These are phyloP conservation scores for Danio choprae DNA, from an alignment of 2,797 vertebrate genomes.

Conservation along the genomic window DNA sequence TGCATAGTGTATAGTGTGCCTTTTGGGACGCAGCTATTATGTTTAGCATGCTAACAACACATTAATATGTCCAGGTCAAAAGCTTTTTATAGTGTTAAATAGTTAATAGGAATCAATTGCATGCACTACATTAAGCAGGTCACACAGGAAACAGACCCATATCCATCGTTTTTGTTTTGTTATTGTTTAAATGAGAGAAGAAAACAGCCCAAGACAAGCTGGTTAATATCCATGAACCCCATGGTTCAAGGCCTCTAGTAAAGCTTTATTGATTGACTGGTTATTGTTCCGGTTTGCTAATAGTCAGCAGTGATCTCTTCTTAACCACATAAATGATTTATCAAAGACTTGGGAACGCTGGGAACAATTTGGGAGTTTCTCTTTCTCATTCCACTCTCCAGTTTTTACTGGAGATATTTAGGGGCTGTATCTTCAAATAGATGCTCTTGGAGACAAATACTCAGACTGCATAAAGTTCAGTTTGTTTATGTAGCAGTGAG, in stretches of 20 bases:
- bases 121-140: neutral
- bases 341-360: constrained; percentile 36
- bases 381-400: constrained; percentile 27
- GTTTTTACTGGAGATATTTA: constrained; percentile 31
- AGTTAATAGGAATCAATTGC: constrained; percentile 9
- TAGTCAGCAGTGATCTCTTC: constrained; percentile 58
- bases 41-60: neutral
- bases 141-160: neutral
- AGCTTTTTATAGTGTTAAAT: constrained; percentile 26
- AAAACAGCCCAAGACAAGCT: neutral
- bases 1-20: too few relatives aligned
- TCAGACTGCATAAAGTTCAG: neutral
- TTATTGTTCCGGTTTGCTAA: constrained; percentile 60
- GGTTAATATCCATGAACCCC: constrained; percentile 48
- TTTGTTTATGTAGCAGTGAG: constrained; percentile 18
- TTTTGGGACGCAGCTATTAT: too few relatives aligned
- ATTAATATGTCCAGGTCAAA: neutral
- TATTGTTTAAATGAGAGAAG: neutral
- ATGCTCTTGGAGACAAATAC: constrained; percentile 17
- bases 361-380: constrained; percentile 45
- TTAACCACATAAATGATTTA: constrained; percentile 68
- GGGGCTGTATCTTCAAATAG: constrained; percentile 10
- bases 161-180: neutral
- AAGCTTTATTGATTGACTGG: constrained; percentile 64
- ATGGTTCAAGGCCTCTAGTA: constrained; percentile 29